Evolutionary conservation across 2,888 invertebrate genomes (phyloP).

Genomic region (Margaritifera margaritifera): DNA sequence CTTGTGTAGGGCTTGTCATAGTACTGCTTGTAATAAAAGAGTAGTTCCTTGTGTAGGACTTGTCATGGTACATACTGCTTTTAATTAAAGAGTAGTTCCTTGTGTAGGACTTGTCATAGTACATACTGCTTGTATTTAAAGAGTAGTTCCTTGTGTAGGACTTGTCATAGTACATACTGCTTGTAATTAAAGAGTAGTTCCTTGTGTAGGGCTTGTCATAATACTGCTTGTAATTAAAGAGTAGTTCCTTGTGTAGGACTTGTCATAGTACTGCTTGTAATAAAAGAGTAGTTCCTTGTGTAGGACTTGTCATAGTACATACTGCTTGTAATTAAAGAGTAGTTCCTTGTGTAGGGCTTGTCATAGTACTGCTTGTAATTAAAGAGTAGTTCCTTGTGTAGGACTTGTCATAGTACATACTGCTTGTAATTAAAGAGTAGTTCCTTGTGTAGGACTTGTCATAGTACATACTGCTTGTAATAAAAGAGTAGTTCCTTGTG

Average conservation of each 20-base stretch:
- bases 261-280: slow-evolving; percentile 89
- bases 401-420: slow-evolving; percentile 86
- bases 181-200: slow-evolving; percentile 93
- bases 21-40: slow-evolving; percentile 94
- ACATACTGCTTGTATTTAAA: slow-evolving; percentile 92
- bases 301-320: slow-evolving; percentile 84
- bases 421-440: slow-evolving; percentile 92
- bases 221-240: slow-evolving; percentile 93
- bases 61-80: slow-evolving; percentile 89
- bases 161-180: slow-evolving; percentile 88
- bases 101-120: slow-evolving; percentile 89
- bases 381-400: slow-evolving; percentile 90
- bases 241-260: slow-evolving; percentile 89
- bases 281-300: slow-evolving; percentile 92
- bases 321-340: slow-evolving; percentile 93
- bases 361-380: slow-evolving; percentile 91
- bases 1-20: slow-evolving; percentile 86
- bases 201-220: slow-evolving; percentile 87
- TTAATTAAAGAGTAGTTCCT: slow-evolving; percentile 91
- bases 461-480: slow-evolving; percentile 89
- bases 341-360: slow-evolving; percentile 91
- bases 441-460: slow-evolving; percentile 90
- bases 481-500: slow-evolving; percentile 92
- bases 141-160: slow-evolving; percentile 89
- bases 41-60: slow-evolving; percentile 89